Evolutionary conservation across 2,113 vertebrate genomes (phyloP).

Genomic region (Gobio gobio): DNA sequence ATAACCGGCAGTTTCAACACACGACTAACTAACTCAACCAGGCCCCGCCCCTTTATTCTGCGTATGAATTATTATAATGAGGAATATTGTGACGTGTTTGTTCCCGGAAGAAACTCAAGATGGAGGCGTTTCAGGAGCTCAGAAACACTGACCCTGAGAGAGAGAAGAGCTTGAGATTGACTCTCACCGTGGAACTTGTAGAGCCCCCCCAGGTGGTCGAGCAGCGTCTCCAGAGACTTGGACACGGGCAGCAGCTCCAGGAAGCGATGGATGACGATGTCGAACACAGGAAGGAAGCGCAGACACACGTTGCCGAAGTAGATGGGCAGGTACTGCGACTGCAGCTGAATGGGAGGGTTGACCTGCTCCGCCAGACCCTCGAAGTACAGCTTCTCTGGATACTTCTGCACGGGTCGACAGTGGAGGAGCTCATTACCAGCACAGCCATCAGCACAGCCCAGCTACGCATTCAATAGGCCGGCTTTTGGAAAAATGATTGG

Average conservation of each 20-base stretch:
- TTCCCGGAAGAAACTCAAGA: no score
- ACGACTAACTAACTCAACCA: no score
- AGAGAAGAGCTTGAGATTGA: no score
- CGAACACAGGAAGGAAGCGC: constrained; percentile 96
- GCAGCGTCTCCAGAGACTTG: constrained; percentile 93
- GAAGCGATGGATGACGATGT: constrained; percentile 98
- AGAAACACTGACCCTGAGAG: no score
- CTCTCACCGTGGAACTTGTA: constrained; percentile 96
- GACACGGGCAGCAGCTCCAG: constrained; percentile 96
- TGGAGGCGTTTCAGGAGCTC: no score
- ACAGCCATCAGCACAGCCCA: not conserved
- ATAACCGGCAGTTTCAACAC: no score
- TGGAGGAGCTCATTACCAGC: not conserved
- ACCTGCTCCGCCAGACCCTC: constrained; percentile 98
- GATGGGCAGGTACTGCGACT: constrained; percentile 95
- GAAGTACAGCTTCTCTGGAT: constrained; percentile 98
- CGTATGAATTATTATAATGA: no score
- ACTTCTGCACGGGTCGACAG: constrained; percentile 80
- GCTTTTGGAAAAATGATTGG: no score
- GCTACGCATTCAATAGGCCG: not conserved
- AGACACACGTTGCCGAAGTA: constrained; percentile 99
- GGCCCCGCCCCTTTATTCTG: no score
- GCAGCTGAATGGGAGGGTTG: constrained; percentile 93
- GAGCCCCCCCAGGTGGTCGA: constrained; percentile 95
- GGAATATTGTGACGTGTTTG: no score